Evolutionary conservation across 2,113 vertebrate genomes (phyloP).

Genomic region (Pelecanus crispus): DNA sequence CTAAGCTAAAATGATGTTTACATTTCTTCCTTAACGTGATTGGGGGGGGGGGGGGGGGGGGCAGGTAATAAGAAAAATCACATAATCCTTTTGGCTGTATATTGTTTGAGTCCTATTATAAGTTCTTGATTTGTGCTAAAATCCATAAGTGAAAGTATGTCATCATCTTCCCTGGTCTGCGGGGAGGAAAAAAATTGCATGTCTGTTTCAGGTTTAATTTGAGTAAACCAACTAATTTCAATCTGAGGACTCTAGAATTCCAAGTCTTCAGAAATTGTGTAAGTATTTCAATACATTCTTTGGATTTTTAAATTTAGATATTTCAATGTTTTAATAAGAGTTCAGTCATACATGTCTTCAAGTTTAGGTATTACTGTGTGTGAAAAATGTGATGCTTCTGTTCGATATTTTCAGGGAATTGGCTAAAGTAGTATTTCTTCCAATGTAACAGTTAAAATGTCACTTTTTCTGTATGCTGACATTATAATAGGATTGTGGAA

Average conservation of each 20-base stretch:
- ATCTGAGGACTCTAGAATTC: constrained; percentile 89
- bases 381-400: not conserved
- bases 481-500: not conserved
- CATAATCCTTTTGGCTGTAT: not conserved
- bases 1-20: not conserved
- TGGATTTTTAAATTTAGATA: not conserved
- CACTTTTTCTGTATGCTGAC: not conserved
- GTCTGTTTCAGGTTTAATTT: constrained; percentile 83
- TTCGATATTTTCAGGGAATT: not conserved
- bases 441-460: not conserved
- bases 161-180: not conserved
- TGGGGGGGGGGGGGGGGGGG: no score
- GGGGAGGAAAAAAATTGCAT: not conserved
- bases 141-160: not conserved
- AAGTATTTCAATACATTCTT: constrained; percentile 58
- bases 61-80: not conserved
- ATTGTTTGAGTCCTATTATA: not conserved
- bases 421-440: not conserved
- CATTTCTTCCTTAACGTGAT: not conserved
- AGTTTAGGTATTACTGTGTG: not conserved
- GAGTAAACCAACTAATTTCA: constrained; percentile 83
- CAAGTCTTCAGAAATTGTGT: constrained; percentile 90
- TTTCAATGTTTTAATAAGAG: not conserved
- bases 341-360: not conserved
- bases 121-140: not conserved